Base-by-base conservation (phyloP, 2,888 invertebrate genomes). In the Drosophila stalkeri region DNA sequence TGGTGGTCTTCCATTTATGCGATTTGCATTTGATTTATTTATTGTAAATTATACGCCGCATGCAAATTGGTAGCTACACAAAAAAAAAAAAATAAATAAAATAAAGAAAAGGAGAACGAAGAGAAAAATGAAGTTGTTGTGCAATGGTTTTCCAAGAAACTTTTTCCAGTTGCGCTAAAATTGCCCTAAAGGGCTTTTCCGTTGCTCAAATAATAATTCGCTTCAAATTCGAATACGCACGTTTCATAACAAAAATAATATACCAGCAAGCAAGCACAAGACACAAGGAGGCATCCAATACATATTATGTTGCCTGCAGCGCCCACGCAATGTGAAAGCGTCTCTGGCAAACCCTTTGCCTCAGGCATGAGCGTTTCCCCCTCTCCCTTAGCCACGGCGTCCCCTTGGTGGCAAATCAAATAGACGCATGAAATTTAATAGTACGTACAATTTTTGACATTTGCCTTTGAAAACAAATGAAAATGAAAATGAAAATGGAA, bases 351-450 rank as follows among this genome's bases (percentile, higher is more conserved):
- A 81, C 83, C 74, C 83, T 85, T 82, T 72, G 62, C 75, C 59
- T 51, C 20, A 54, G 80, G 80, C 85, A 35, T 16, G 37, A 63
- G 49, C 63, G 59, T 70, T 66, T 61, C 75, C 73, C 79, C 73
- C 79, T 46, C 68, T 3, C 23, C 43, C 12, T 46, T 46, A 31
- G 9, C 47, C 49, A 20, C 18, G 39, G 14, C 39, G 31, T 5
- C 14, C 44, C 57, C 59, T 62, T 64, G 44, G 70, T 80, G 85
- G 80, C 82, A 81, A 89, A 85, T 70, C 80, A 77, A 84, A 82
- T 87, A 86, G 78, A 88, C 85, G 87, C 80, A 89, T 86, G 86
- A 88, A 86, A 90, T 86, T 88, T 79, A 84, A 84, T 84, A 90
- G 76, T 75, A 80, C 65, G 44, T 49, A 67, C 69, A 75, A 78